Evolutionary conservation across 2,113 vertebrate genomes (phyloP).

Genomic region (Siniperca knerii): DNA sequence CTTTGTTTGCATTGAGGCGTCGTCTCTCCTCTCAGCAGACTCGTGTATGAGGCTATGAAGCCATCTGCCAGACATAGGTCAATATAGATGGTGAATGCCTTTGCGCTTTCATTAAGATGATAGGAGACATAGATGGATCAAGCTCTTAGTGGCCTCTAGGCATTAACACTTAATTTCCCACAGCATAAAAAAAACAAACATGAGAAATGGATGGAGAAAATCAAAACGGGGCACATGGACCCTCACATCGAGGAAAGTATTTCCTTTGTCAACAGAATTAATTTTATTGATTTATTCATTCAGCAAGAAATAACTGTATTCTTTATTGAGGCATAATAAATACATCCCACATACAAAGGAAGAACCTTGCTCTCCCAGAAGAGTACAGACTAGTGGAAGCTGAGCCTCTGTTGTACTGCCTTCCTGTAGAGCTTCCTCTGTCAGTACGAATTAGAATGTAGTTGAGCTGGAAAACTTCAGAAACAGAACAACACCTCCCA

Average conservation of each 20-base stretch:
- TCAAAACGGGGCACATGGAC: slow-evolving; percentile 16
- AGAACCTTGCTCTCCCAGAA: slow-evolving; percentile 52
- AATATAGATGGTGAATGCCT: slow-evolving; percentile 49
- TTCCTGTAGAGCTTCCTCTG: slow-evolving; percentile 58
- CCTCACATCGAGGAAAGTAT: slow-evolving; percentile 24
- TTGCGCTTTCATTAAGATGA: slow-evolving; percentile 50
- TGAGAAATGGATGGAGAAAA: slow-evolving; percentile 38
- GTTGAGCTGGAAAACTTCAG: slow-evolving; percentile 59
- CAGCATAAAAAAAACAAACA: slow-evolving; percentile 18
- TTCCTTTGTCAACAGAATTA: slow-evolving; percentile 25
- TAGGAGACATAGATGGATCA: slow-evolving; percentile 30
- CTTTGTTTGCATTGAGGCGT: slow-evolving; percentile 77
- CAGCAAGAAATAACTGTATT: slow-evolving; percentile 36
- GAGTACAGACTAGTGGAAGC: slow-evolving; percentile 44
- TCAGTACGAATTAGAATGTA: slow-evolving; percentile 69
- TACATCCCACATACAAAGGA: slow-evolving; percentile 22
- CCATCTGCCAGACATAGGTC: slow-evolving; percentile 65
- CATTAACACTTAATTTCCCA: slow-evolving; percentile 30
- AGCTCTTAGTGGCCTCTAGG: slow-evolving; percentile 38
- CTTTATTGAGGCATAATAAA: slow-evolving; percentile 53
- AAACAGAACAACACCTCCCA: slow-evolving; percentile 64
- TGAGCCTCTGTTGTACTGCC: slow-evolving; percentile 46
- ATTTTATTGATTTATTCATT: slow-evolving; percentile 55
- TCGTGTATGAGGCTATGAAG: slow-evolving; percentile 41
- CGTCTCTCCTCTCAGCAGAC: slow-evolving; percentile 53